Base-by-base conservation (phyloP, 2,797 vertebrate genomes). In the Setipinna tenuifilis region DNA sequence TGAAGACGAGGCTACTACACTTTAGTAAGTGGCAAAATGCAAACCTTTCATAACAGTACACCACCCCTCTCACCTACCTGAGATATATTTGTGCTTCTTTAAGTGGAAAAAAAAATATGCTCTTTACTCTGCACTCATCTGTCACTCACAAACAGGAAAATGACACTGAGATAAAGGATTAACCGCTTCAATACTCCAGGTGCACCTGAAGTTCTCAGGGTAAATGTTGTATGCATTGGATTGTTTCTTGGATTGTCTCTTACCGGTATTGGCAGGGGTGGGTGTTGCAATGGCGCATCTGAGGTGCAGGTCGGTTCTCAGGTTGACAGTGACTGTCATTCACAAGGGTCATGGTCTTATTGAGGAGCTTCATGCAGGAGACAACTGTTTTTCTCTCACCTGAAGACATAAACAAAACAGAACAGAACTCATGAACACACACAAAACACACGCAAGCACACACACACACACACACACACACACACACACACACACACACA, bases 191-290 rank as follows among this genome's bases (percentile, higher is more conserved):
- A 54, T 54, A 54, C 6, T 54, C n/a, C n/a, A 54, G 7, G 35
- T 41, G 35, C 35, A 41, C 35, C 19, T 78, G 71, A 65, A n/a
- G 61, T 12, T 65, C n/a, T 65, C 3, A 17, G 9, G 68, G 58
- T 59, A 41, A 6, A 10, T 75, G 31, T 31, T 41, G 65, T 16
- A 21, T 19, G 31, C 19, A 3, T 75, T 2, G 50, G 12, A 54
- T 54, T 10, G 50, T 2, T 54, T 10, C 2, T 3, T 54, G 17
- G 16, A 0, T 7, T 5, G 16, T 35, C 28, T 84, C 94, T 95
- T 93, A 98, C 98, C 97, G 92, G 92, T 97, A 97, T 90, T 98
- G 97, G 93, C 98, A 99, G 41, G 95, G 95, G 87, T 98, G 97
- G n/a, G 92, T 88, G 93, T 98, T 98, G 94, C 98, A 99, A 82